Conservation (phyloP, 2,888 invertebrate species). For the Heliconius cydno region DNA sequence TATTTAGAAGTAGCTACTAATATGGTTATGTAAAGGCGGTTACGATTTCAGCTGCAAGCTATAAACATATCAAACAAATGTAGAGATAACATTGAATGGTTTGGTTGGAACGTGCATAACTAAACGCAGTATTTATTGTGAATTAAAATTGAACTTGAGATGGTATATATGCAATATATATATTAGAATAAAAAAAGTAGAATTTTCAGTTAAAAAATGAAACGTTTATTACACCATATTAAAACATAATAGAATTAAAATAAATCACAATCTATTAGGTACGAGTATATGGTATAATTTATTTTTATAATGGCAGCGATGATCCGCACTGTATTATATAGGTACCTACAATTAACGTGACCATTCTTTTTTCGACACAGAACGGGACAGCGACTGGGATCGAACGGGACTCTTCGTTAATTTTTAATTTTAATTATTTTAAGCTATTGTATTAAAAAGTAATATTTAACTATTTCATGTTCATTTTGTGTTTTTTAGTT, state of each 20-base stretch:
- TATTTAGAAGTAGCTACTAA: background rate
- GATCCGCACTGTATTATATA: background rate
- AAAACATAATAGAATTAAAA: background rate
- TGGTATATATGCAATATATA: background rate
- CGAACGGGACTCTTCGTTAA: no score
- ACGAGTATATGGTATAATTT: background rate
- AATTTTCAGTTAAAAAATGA: background rate
- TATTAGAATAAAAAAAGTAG: no score
- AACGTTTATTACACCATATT: background rate
- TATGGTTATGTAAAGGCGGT: background rate
- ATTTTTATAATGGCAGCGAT: background rate
- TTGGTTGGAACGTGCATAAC: background rate
- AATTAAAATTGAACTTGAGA: background rate
- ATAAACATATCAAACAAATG: slow-evolving; percentile 14
- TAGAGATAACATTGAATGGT: background rate
- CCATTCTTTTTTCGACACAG: no score
- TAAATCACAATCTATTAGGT: background rate
- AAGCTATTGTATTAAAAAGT: no score
- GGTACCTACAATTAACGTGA: no score
- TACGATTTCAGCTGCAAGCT: background rate
- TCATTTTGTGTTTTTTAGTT: no score
- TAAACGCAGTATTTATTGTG: background rate
- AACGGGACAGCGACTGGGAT: no score
- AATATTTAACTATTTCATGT: no score
- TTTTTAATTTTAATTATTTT: no score